Conservation (phyloP, 2,797 vertebrate genomes). For the Lagorchestes hirsutus region DNA sequence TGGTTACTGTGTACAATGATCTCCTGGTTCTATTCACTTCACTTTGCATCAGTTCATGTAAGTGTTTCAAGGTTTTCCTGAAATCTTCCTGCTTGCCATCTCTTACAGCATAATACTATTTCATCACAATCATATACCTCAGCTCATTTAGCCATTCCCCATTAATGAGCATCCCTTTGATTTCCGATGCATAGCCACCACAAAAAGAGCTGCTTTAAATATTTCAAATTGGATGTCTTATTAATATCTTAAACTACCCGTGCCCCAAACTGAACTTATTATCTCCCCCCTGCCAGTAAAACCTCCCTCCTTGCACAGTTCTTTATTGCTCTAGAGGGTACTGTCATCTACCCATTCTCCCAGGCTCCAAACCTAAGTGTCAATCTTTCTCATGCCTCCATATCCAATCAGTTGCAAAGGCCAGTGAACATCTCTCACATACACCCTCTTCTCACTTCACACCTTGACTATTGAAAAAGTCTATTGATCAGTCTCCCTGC, state of each 20-base stretch:
- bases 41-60: too few species aligned
- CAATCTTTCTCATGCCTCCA: neutral
- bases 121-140: too few species aligned
- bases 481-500: neutral
- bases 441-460: neutral
- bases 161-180: too few species aligned
- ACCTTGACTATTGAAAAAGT: neutral
- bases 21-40: too few species aligned
- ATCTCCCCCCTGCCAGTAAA: neutral
- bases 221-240: neutral
- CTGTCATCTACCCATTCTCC: neutral
- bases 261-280: neutral
- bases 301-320: neutral
- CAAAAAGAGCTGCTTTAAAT: too few species aligned
- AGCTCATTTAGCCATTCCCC: too few species aligned
- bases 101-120: too few species aligned
- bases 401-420: neutral
- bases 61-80: too few species aligned
- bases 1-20: too few species aligned
- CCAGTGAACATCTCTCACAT: neutral
- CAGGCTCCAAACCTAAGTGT: neutral
- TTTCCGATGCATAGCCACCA: too few species aligned
- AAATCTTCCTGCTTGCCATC: too few species aligned
- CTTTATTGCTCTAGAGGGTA: neutral
- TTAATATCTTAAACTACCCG: neutral